A percentile compares a stretch with the other conserved stretches of the same genome.
These are phyloP conservation scores for Hylaea fasciaria DNA, from an alignment of 2,888 invertebrate species.

Conservation along the genomic window DNA sequence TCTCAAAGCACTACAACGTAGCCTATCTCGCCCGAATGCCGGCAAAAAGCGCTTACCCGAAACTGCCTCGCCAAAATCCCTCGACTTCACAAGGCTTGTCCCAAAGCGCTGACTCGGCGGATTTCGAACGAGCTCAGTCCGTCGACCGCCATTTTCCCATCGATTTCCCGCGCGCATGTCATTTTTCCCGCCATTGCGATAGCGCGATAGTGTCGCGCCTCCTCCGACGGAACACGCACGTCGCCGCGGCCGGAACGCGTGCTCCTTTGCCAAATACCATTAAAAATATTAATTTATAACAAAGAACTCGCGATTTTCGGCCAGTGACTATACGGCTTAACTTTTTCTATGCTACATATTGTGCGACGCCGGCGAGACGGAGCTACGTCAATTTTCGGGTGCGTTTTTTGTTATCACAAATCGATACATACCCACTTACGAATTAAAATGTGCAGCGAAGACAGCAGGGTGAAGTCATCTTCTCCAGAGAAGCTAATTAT, in stretches of 20 bases:
- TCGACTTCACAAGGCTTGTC: conserved; percentile 26
- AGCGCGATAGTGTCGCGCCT: conserved; percentile 34
- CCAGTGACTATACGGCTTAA: conserved; percentile 7
- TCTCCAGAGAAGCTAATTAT: conserved; percentile 14
- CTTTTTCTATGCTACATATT: conserved; percentile 5
- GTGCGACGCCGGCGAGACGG: neutral
- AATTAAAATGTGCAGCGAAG: conserved; percentile 35
- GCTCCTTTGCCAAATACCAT: conserved; percentile 22
- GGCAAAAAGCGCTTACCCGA: conserved; percentile 26
- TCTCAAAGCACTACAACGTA: conserved; percentile 11
- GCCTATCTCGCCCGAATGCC: conserved; percentile 8
- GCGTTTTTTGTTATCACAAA: conserved; percentile 39
- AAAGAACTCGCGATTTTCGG: conserved; percentile 23
- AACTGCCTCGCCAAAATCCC: conserved; percentile 25
- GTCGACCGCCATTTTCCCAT: conserved; percentile 58
- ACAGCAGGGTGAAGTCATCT: conserved; percentile 21
- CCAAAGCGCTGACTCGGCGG: conserved; percentile 43
- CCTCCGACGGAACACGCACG: conserved; percentile 28
- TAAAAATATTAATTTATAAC: conserved; percentile 29
- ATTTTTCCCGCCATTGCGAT: conserved; percentile 33
- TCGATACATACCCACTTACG: conserved; percentile 34
- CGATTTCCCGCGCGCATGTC: conserved; percentile 83
- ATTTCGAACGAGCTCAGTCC: conserved; percentile 27
- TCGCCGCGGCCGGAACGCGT: conserved; percentile 6
- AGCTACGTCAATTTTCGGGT: conserved; percentile 25